phyloP scores from a whole-genome alignment of 1,140 invertebrate genomes.

The Maconellicoccus hirsutus region DNA sequence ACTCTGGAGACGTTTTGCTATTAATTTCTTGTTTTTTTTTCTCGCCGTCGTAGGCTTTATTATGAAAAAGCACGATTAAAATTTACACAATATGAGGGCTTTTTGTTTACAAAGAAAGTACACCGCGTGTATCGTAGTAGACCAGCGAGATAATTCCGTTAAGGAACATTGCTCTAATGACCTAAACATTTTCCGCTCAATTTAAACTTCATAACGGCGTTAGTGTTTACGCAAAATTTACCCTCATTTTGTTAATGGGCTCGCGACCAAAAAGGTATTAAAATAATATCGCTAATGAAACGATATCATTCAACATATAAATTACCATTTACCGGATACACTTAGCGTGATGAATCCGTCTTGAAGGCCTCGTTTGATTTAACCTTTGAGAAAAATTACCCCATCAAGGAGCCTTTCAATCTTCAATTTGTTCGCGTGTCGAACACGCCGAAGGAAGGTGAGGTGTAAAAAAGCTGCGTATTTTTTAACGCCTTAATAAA shows the following conservation, averaged over 20 bases:
- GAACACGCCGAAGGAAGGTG: not conserved
- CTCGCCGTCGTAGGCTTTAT: too few relatives aligned
- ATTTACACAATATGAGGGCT: not conserved
- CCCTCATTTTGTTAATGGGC: slow-evolving; percentile 7
- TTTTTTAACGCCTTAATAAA: too few relatives aligned
- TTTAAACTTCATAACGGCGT: slow-evolving; percentile 9
- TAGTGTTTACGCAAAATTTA: slow-evolving; percentile 5
- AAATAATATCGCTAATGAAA: slow-evolving; percentile 6
- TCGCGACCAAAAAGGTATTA: not conserved
- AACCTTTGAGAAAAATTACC: not conserved
- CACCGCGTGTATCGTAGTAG: too few relatives aligned
- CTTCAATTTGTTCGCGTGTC: not conserved
- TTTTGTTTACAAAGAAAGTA: slow-evolving; percentile 5
- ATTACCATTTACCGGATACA: not conserved
- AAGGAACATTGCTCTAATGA: slow-evolving; percentile 3
- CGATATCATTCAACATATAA: not conserved
- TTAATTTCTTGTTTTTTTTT: not conserved
- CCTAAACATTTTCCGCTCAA: not conserved
- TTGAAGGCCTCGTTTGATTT: too few relatives aligned
- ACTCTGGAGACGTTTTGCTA: not conserved
- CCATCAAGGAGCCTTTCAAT: not conserved
- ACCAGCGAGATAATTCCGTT: not conserved
- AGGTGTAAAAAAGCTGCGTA: too few relatives aligned
- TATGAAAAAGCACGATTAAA: not conserved
- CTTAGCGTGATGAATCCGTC: not conserved